Conservation (phyloP, 1,140 invertebrate genomes). For the Drosophila virilis region DNA sequence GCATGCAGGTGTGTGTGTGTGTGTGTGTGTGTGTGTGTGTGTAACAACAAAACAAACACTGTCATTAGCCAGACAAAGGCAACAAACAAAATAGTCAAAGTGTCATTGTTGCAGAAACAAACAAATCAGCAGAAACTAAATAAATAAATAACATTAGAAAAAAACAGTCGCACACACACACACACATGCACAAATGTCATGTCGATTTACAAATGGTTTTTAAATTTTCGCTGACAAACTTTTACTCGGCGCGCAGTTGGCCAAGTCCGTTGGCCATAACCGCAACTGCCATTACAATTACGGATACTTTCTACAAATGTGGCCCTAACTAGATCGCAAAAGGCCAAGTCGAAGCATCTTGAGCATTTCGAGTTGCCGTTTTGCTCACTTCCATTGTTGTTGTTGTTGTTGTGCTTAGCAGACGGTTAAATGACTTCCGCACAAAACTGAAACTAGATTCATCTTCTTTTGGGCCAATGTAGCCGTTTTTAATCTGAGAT, state of each 20-base stretch:
- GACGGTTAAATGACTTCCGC: slow-evolving; percentile 78
- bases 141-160: slow-evolving; percentile 11
- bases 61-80: slow-evolving; percentile 35
- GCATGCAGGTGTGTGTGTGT: too few species aligned
- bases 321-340: slow-evolving; percentile 63
- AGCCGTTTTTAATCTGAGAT: slow-evolving; percentile 39
- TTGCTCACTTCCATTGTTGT: slow-evolving; percentile 10
- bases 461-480: slow-evolving; percentile 31
- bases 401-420: slow-evolving; percentile 45
- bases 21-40: neutral
- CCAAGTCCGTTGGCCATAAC: slow-evolving; percentile 28
- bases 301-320: slow-evolving; percentile 72
- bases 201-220: slow-evolving; percentile 65
- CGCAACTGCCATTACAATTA: slow-evolving; percentile 62
- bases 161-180: neutral
- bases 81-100: slow-evolving; percentile 30
- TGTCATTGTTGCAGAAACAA: slow-evolving; percentile 39
- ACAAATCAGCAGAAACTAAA: slow-evolving; percentile 23
- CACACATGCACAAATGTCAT: slow-evolving; percentile 25
- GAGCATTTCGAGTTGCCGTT: slow-evolving; percentile 53
- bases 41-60: slow-evolving; percentile 23
- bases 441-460: slow-evolving; percentile 36
- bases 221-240: slow-evolving; percentile 57
- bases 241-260: slow-evolving; percentile 57
- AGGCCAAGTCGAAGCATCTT: slow-evolving; percentile 47